Conservation (phyloP, 2,888 invertebrate genomes). For the Volucella zonaria region DNA sequence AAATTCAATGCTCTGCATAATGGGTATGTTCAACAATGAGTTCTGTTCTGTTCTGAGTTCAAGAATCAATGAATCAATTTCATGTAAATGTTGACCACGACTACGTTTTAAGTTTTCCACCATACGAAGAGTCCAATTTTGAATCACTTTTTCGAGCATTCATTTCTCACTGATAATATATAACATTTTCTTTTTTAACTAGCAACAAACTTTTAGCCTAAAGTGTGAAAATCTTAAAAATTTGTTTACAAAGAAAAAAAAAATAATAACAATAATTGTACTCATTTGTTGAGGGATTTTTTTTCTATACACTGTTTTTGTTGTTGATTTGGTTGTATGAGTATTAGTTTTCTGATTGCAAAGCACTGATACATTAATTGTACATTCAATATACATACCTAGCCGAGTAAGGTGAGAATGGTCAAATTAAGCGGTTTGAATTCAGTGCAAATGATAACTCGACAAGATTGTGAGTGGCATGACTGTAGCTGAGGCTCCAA, state of each 20-base stretch:
- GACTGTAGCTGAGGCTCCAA: slow-evolving; percentile 16
- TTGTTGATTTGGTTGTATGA: not conserved
- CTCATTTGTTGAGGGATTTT: slow-evolving; percentile 7
- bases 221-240: slow-evolving; percentile 19
- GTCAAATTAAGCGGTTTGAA: slow-evolving; percentile 57
- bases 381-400: not conserved
- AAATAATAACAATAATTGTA: not conserved
- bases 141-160: too few relatives aligned
- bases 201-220: slow-evolving; percentile 18
- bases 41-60: too few relatives aligned
- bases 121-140: too few relatives aligned
- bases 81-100: too few relatives aligned
- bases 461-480: slow-evolving; percentile 13
- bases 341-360: not conserved
- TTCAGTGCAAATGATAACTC: slow-evolving; percentile 27
- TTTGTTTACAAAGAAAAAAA: slow-evolving; percentile 19
- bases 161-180: not conserved
- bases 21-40: too few relatives aligned
- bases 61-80: too few relatives aligned
- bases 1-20: too few relatives aligned
- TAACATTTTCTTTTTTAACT: not conserved
- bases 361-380: slow-evolving; percentile 10
- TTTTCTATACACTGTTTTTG: not conserved
- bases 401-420: slow-evolving; percentile 42
- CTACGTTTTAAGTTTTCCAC: too few relatives aligned